These are phyloP conservation scores for Trinorchestia longiramus DNA, from an alignment of 1,140 invertebrate species.

Conservation along the genomic window DNA sequence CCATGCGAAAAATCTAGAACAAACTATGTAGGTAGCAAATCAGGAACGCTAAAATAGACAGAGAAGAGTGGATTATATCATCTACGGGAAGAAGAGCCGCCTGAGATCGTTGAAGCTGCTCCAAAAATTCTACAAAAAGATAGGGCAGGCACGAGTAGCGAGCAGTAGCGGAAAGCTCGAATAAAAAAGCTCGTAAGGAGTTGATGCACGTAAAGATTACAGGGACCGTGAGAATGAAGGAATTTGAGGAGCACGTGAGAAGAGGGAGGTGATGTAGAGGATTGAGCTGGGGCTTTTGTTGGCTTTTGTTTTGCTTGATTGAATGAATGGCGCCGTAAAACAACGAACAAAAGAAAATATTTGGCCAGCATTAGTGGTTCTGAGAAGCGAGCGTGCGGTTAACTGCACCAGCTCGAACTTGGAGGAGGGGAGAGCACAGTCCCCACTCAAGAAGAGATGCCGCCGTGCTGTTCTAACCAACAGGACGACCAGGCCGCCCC, in stretches of 20 bases:
- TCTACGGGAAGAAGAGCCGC: too few relatives aligned
- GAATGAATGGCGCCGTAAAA: conserved; percentile 36
- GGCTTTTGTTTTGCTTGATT: conserved; percentile 45
- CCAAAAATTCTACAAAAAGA: background rate
- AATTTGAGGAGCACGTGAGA: background rate
- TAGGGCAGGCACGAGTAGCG: too few relatives aligned
- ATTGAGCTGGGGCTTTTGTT: background rate
- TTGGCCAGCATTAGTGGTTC: background rate
- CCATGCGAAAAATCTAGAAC: background rate
- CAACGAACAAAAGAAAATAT: conserved; percentile 30
- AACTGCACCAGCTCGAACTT: background rate
- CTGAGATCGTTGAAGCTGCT: background rate
- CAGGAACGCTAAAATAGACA: background rate
- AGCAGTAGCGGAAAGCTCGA: background rate
- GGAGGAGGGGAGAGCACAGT: too few relatives aligned
- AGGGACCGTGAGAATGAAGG: background rate
- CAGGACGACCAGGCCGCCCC: too few relatives aligned
- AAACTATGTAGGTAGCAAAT: background rate
- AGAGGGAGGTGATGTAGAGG: background rate
- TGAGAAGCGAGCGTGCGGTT: background rate
- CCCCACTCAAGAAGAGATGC: too few relatives aligned
- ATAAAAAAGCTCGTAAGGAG: background rate
- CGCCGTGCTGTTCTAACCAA: too few relatives aligned
- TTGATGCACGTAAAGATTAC: background rate
- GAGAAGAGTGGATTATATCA: background rate